Evolutionary conservation across 1,140 invertebrate genomes (phyloP), one percentile per base, ranked within the genome.

Genomic region (Drosophila rufa): DNA sequence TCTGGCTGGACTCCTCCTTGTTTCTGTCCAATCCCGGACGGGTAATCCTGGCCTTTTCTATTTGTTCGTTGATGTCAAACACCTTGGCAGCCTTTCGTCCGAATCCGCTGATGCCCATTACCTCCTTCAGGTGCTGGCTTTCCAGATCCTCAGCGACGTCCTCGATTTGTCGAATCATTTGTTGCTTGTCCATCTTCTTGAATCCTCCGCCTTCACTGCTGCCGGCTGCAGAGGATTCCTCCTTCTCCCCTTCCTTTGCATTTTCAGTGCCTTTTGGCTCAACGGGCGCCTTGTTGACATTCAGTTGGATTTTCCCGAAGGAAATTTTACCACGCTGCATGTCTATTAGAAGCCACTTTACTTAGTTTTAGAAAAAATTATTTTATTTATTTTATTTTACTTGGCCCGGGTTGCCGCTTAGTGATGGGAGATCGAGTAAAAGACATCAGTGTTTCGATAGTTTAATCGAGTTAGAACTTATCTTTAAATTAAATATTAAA

Each of bases 1-100:
- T 58, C 11, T 43, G 45, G 17, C n/a, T 75, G 0, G 38, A 0
- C 4, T 50, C 55, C 11, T 53, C 81, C 17, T 66, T 51, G 8
- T 55, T 33, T 40, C 65, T 50, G 12, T 78, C 64, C 4, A 56
- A 17, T 55, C 65, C 22, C 55, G 76, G 33, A 46, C 82, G 38
- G 47, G 80, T 60, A 38, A 90, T 75, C n/a, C 86, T 75, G 11
- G 90, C 86, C 56, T 87, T 90, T n/a, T 80, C 83, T 25, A 92
- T 92, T 69, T 93, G 91, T 25, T 92, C 94, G 80, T 95, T 94
- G 3, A 97, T 94, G 81, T 97, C 95, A 81, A 96, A 96, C 12
- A 95, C 94, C 90, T 96, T 96, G 1, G 96, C 96, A 0, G 96
- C 96, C 83, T 96, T 97, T 74, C 96, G 96, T 1, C 96, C 96